phyloP scores from a whole-genome alignment of 2,113 vertebrate species.

The Lagopus muta region DNA sequence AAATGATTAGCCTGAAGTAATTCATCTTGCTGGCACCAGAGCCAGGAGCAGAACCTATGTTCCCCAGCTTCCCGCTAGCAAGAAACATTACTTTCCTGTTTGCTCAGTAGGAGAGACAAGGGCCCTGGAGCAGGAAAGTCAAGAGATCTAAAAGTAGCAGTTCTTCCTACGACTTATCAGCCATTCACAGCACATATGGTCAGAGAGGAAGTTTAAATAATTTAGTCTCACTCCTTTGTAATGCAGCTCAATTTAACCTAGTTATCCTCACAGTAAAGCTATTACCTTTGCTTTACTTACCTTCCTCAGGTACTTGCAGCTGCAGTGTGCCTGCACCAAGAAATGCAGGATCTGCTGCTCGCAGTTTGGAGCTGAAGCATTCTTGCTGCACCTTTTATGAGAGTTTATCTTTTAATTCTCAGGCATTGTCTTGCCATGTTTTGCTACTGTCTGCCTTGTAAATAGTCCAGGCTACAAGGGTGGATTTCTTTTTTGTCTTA shows the following conservation, averaged over 20 bases:
- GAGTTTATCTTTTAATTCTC: neutral
- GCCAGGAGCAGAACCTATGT: neutral
- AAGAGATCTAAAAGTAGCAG: slow-evolving; percentile 12
- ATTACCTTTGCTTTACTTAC: neutral
- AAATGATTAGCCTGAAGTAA: neutral
- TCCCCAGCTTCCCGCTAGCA: neutral
- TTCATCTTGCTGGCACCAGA: neutral
- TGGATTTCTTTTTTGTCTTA: neutral
- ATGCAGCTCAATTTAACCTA: slow-evolving; percentile 9
- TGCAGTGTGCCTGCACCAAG: neutral
- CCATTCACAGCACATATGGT: slow-evolving; percentile 34
- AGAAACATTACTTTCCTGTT: neutral
- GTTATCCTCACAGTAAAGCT: slow-evolving; percentile 1
- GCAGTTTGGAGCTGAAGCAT: neutral
- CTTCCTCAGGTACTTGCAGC: neutral
- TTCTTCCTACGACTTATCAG: neutral
- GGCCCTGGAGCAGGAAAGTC: neutral
- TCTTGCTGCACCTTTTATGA: neutral
- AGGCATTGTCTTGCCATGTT: neutral
- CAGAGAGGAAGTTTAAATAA: slow-evolving; percentile 51
- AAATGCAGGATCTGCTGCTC: neutral
- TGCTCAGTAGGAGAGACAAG: neutral
- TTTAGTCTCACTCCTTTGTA: slow-evolving; percentile 32
- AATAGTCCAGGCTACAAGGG: neutral
- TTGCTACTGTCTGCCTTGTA: neutral